Conservation (phyloP, 2,113 vertebrate species). For the Nycticebus coucang region DNA sequence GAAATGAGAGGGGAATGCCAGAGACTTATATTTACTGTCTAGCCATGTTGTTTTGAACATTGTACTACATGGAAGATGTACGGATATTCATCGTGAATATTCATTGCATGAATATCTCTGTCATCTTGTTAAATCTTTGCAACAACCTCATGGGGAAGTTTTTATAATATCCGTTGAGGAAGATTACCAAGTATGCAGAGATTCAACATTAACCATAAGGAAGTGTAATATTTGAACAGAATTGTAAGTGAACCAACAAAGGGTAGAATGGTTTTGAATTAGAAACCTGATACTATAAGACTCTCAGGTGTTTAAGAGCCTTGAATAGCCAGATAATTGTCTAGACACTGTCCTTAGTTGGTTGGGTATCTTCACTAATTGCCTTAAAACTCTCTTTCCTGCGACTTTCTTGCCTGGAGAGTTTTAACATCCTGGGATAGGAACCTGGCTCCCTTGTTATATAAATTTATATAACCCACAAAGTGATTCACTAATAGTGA, state of each 20-base stretch:
- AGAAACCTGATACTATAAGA: slow-evolving; percentile 34
- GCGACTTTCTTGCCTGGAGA: neutral
- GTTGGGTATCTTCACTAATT: neutral
- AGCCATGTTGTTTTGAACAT: neutral
- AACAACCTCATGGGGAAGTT: neutral
- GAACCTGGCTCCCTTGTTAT: neutral
- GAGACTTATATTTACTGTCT: neutral
- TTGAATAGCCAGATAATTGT: neutral
- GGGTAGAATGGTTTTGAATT: neutral
- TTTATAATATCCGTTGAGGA: slow-evolving; percentile 56
- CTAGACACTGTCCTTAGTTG: neutral
- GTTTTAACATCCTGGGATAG: neutral
- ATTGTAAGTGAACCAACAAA: neutral
- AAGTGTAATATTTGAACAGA: neutral
- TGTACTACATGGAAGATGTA: neutral
- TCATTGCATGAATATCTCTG: neutral
- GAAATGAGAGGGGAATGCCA: neutral
- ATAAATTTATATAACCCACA: neutral
- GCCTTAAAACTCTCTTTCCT: neutral
- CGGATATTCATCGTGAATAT: slow-evolving; percentile 31
- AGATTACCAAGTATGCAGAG: neutral
- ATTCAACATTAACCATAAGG: slow-evolving; percentile 16
- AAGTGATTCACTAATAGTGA: neutral
- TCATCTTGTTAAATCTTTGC: slow-evolving; percentile 61
- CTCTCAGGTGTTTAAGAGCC: neutral